A percentile compares a stretch with the other conserved stretches of the same genome.
Evolutionary conservation across 2,888 invertebrate species (phyloP).

Genomic region (Chrysolina americana): DNA sequence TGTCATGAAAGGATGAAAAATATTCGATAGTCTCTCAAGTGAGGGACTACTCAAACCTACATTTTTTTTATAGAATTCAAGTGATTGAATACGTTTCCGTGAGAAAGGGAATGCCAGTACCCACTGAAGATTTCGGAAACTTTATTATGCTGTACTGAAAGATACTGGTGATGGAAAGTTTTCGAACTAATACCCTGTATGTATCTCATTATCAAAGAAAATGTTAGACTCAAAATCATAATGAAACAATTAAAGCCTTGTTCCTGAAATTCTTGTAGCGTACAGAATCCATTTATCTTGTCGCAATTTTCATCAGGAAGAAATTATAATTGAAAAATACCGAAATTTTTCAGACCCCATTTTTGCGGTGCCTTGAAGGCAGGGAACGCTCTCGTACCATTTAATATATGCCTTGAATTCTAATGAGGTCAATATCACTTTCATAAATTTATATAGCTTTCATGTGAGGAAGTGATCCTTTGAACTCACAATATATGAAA

Average conservation of each 20-base stretch:
- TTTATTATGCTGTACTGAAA: too few species aligned
- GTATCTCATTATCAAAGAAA: too few species aligned
- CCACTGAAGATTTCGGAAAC: too few species aligned
- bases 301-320: not conserved
- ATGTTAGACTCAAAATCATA: not conserved
- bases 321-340: not conserved
- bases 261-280: not conserved
- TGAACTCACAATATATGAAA: conserved; percentile 47
- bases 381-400: not conserved
- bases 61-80: too few species aligned
- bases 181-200: too few species aligned
- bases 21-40: too few species aligned
- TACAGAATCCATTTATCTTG: not conserved
- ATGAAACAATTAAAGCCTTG: not conserved
- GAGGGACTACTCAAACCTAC: too few species aligned
- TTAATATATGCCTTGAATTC: conserved; percentile 24
- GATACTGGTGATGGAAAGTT: too few species aligned
- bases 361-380: not conserved
- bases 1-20: too few species aligned
- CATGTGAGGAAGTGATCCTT: conserved; percentile 54
- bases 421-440: conserved; percentile 44
- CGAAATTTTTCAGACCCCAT: not conserved
- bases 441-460: conserved; percentile 60
- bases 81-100: too few species aligned
- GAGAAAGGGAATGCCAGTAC: too few species aligned